Base-by-base conservation (phyloP, 1,140 invertebrate genomes). In the Brachionus sp. region DNA sequence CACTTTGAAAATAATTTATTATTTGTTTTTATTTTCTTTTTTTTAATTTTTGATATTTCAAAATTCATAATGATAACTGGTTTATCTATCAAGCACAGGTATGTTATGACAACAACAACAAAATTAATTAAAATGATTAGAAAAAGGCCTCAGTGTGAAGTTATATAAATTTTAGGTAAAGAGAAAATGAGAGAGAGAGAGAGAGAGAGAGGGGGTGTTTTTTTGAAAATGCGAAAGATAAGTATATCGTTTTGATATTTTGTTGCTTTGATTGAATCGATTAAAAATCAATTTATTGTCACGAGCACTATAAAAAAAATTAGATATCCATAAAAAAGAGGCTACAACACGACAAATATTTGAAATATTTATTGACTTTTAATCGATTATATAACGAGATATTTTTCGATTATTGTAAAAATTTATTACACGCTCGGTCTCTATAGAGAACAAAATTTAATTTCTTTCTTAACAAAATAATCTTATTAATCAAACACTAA, bases 221-320 rank as follows among this genome's bases (percentile, higher is more conserved):
- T 70, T 70, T 70, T 70, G 66, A 70, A 70, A 42, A 12, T 1
- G 12, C 66, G 29, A 19, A 39, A 70, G 66, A 70, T 70, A 70
- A 70, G 66, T 70, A 19, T 7, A 19, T 23, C 50, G 39, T 42
- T 42, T 29, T 42, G 39, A 42, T 42, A 42, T 13, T 42, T 42
- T 29, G 29, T 29, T 42, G 7, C 39, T 57, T 57, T 25, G 50
- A 57, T 57, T 57, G 50, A 57, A 57, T 70, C 35, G 66, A 70
- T 70, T 70, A 70, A 39, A 70, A 70, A 70, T 70, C 66, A 70
- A 70, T 70, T 70, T 70, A 70, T 70, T 70, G 66, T 70, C 66
- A 70, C 66, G 66, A 70, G 66, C 16, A 39, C 64, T 6, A 66
- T 66, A 66, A 66, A 70, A 39, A 70, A 16, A 57, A n/a, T n/a